phyloP scores from a whole-genome alignment of 1,140 invertebrate species.

The Sogatella furcifera region DNA sequence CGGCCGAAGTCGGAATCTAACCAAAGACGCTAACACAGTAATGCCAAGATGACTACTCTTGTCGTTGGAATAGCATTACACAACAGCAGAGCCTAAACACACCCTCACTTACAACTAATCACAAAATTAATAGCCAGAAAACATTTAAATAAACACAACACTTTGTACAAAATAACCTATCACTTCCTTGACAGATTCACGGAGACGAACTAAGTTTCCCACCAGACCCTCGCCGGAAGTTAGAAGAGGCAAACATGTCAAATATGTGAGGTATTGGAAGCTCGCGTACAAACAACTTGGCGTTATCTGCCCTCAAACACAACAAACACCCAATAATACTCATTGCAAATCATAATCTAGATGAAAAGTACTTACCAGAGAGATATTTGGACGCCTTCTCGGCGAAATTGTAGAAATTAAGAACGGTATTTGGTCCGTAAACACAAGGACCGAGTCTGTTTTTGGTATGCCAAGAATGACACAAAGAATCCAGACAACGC shows the following conservation, averaged over 20 bases:
- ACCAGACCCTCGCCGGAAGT: conserved; percentile 37
- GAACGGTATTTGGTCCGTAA: conserved; percentile 58
- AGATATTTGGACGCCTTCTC: conserved; percentile 45
- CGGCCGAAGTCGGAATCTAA: too few species aligned
- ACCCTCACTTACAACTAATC: conserved; percentile 25
- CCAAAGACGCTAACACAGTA: too few species aligned
- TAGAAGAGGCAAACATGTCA: conserved; percentile 52
- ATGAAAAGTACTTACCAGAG: conserved; percentile 48
- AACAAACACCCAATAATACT: conserved; percentile 15
- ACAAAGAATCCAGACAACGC: conserved; percentile 91
- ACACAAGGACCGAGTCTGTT: conserved; percentile 69
- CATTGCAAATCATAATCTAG: conserved; percentile 20
- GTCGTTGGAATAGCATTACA: too few species aligned
- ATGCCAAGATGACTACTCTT: too few species aligned
- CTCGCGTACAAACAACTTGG: conserved; percentile 56
- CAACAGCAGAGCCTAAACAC: conserved; percentile 25
- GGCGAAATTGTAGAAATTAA: conserved; percentile 41
- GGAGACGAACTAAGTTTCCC: conserved; percentile 11
- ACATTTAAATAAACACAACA: conserved; percentile 3
- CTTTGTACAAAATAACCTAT: conserved; percentile 10
- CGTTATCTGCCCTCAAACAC: conserved; percentile 44
- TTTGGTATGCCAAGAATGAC: conserved; percentile 89
- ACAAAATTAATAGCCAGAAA: neutral
- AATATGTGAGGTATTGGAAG: conserved; percentile 70
- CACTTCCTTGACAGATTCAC: conserved; percentile 8